phyloP scores from a whole-genome alignment of 1,140 invertebrate genomes.

The Aphelenchoides avenae region DNA sequence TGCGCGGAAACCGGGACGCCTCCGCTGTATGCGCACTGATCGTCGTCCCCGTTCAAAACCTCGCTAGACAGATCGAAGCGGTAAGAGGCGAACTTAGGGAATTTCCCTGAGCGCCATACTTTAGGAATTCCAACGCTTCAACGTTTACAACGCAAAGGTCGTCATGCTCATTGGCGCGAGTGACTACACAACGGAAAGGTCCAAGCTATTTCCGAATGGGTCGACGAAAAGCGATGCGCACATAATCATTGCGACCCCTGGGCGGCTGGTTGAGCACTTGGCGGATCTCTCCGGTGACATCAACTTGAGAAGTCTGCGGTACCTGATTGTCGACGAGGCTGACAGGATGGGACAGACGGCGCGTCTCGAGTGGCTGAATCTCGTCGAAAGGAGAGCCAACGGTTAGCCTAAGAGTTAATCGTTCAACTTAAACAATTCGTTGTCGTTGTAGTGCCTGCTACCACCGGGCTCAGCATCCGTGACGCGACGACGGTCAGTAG shows the following conservation, averaged over 20 bases:
- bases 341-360: constrained; percentile 35
- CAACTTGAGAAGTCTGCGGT: constrained; percentile 33
- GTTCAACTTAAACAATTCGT: constrained; percentile 5
- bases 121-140: constrained; percentile 40
- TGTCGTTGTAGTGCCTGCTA: constrained; percentile 5
- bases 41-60: constrained; percentile 25
- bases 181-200: constrained; percentile 32
- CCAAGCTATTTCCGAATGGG: constrained; percentile 17
- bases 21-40: constrained; percentile 38
- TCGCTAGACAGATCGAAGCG: constrained; percentile 37
- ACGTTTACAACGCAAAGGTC: constrained; percentile 25
- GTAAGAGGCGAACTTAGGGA: constrained; percentile 22
- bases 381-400: constrained; percentile 42
- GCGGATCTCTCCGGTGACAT: constrained; percentile 23
- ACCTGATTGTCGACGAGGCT: constrained; percentile 44
- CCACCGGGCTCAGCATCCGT: constrained; percentile 16
- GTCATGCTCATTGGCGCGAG: constrained; percentile 17
- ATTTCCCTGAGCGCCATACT: too few relatives aligned
- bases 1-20: background rate
- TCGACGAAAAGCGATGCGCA: constrained; percentile 18
- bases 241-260: constrained; percentile 40
- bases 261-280: constrained; percentile 43
- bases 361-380: constrained; percentile 39
- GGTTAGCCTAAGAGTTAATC: constrained; percentile 8
- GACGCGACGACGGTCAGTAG: constrained; percentile 9